These are phyloP conservation scores for Synanthedon formicaeformis DNA, from an alignment of 2,888 invertebrate species.

Conservation along the genomic window DNA sequence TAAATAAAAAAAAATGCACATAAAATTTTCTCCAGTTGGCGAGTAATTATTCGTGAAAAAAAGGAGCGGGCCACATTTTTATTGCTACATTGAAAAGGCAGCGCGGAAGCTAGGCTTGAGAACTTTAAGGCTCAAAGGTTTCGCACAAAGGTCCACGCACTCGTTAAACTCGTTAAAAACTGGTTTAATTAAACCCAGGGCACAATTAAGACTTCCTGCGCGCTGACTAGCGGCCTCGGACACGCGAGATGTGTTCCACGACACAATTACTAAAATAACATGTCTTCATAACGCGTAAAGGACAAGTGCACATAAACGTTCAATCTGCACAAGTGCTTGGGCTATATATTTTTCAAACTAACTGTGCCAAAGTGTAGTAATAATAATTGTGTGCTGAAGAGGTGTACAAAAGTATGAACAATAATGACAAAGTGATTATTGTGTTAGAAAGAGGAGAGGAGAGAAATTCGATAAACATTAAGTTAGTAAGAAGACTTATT, in stretches of 20 bases:
- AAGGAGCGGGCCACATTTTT: neutral
- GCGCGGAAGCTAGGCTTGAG: conserved; percentile 1
- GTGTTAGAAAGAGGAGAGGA: too few species aligned
- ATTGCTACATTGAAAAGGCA: neutral
- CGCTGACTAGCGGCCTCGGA: conserved; percentile 17
- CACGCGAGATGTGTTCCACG: conserved; percentile 4
- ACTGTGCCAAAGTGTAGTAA: too few species aligned
- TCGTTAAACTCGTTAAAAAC: conserved; percentile 5
- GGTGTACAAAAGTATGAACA: too few species aligned
- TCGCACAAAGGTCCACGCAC: conserved; percentile 19
- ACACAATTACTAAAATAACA: conserved; percentile 9
- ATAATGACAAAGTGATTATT: too few species aligned
- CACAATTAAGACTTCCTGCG: conserved; percentile 51
- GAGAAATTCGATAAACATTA: too few species aligned
- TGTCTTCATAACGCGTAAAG: neutral
- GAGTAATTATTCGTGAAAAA: neutral
- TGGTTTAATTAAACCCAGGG: conserved; percentile 6
- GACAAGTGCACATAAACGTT: too few species aligned
- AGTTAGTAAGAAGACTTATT: too few species aligned
- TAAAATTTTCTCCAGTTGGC: neutral
- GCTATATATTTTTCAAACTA: too few species aligned
- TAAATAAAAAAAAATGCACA: neutral
- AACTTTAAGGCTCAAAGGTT: conserved; percentile 2
- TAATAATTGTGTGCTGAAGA: too few species aligned
- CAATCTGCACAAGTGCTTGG: too few species aligned